Conservation (phyloP, 2,888 invertebrate species). For the Himalopsyche tibetana region DNA sequence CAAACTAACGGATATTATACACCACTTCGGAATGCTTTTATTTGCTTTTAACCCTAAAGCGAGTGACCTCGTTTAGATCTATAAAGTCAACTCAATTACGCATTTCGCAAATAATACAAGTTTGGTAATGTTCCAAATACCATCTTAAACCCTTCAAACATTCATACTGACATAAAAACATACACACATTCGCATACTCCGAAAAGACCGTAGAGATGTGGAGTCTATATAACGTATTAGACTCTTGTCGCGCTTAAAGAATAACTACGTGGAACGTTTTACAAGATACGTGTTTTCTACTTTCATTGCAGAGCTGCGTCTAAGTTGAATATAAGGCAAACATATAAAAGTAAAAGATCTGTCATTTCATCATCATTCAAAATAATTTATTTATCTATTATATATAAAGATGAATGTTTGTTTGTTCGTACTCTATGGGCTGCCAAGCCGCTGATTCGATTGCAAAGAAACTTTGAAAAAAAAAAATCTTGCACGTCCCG, state of each 20-base stretch:
- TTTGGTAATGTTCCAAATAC: slow-evolving; percentile 22
- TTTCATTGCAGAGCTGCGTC: background rate
- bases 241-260: background rate
- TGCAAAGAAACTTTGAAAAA: no score
- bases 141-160: background rate
- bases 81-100: background rate
- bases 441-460: no score
- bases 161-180: background rate
- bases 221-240: background rate
- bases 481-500: no score
- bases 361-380: no score
- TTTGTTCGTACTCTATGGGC: no score
- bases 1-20: no score
- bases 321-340: background rate
- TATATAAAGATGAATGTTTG: no score
- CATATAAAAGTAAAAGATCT: no score
- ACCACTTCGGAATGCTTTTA: background rate
- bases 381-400: no score
- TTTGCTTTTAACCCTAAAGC: background rate
- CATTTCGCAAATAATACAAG: slow-evolving; percentile 5
- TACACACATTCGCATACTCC: background rate
- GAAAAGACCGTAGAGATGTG: background rate
- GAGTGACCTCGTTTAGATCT: background rate
- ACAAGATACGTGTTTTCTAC: slow-evolving; percentile 14
- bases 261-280: background rate